These are phyloP conservation scores for Dinoponera quadriceps DNA, from an alignment of 1,140 invertebrate genomes.

Conservation along the genomic window DNA sequence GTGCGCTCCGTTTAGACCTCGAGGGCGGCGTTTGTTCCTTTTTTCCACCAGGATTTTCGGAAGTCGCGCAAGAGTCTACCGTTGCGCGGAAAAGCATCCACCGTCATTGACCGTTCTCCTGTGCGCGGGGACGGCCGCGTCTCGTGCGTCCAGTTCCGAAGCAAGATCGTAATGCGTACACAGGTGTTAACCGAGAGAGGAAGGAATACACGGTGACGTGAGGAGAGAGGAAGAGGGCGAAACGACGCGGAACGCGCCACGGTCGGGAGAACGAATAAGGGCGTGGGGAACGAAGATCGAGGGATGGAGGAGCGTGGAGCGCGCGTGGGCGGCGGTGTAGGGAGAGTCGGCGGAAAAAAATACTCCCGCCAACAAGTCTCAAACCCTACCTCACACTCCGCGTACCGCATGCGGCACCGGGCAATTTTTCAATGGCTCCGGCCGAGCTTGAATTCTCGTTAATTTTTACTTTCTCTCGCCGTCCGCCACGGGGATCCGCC, in stretches of 20 bases:
- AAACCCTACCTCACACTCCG: slow-evolving; percentile 66
- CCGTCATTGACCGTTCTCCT: not conserved
- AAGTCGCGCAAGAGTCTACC: not conserved
- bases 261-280: slow-evolving; percentile 59
- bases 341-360: slow-evolving; percentile 61
- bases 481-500: slow-evolving; percentile 80
- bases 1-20: not conserved
- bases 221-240: slow-evolving; percentile 17
- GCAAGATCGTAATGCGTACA: slow-evolving; percentile 24
- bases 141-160: not conserved
- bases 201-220: not conserved
- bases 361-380: slow-evolving; percentile 75
- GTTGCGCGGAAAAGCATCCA: not conserved
- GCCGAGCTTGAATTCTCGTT: slow-evolving; percentile 85
- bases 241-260: slow-evolving; percentile 39
- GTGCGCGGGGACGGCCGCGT: not conserved
- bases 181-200: not conserved
- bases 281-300: slow-evolving; percentile 50
- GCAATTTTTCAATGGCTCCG: slow-evolving; percentile 84
- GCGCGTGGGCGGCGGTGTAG: slow-evolving; percentile 46
- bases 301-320: slow-evolving; percentile 26
- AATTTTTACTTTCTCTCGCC: slow-evolving; percentile 85
- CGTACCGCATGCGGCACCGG: slow-evolving; percentile 72
- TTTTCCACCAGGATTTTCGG: not conserved
- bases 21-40: not conserved